phyloP scores from a whole-genome alignment of 2,888 invertebrate genomes.

The Tanaodytes sp. region DNA sequence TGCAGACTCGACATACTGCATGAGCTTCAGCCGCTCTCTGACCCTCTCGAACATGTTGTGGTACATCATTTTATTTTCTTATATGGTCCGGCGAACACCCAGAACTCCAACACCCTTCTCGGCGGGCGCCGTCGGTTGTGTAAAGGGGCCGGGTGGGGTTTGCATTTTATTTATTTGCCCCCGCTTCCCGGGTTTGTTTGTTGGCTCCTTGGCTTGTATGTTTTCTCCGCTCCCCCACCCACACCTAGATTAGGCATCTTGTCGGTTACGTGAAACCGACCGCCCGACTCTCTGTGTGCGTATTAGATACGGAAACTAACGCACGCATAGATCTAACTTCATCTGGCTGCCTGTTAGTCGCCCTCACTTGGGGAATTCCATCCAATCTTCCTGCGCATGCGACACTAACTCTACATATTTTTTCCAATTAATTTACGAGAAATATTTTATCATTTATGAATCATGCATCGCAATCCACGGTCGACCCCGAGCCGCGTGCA shows the following conservation, averaged over 20 bases:
- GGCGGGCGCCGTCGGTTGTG: too few relatives aligned
- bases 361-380: slow-evolving; percentile 46
- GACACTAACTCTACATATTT: slow-evolving; percentile 25
- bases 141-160: slow-evolving; percentile 38
- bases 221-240: too few relatives aligned
- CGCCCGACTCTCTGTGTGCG: slow-evolving; percentile 48
- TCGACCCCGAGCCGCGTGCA: neutral
- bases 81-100: too few relatives aligned
- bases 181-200: slow-evolving; percentile 1
- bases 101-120: too few relatives aligned
- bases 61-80: too few relatives aligned
- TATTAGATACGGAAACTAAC: slow-evolving; percentile 52
- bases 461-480: slow-evolving; percentile 11
- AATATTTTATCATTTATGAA: slow-evolving; percentile 38
- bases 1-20: too few relatives aligned
- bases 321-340: slow-evolving; percentile 54
- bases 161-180: slow-evolving; percentile 54
- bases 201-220: too few relatives aligned
- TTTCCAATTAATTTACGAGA: slow-evolving; percentile 39
- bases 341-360: slow-evolving; percentile 26
- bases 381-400: slow-evolving; percentile 43
- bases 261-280: slow-evolving; percentile 54
- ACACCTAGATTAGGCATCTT: slow-evolving; percentile 49
- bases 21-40: too few relatives aligned
- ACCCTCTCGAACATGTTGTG: too few relatives aligned